Evolutionary conservation across 2,113 vertebrate genomes (phyloP).

Genomic region (Zosterops lateralis): DNA sequence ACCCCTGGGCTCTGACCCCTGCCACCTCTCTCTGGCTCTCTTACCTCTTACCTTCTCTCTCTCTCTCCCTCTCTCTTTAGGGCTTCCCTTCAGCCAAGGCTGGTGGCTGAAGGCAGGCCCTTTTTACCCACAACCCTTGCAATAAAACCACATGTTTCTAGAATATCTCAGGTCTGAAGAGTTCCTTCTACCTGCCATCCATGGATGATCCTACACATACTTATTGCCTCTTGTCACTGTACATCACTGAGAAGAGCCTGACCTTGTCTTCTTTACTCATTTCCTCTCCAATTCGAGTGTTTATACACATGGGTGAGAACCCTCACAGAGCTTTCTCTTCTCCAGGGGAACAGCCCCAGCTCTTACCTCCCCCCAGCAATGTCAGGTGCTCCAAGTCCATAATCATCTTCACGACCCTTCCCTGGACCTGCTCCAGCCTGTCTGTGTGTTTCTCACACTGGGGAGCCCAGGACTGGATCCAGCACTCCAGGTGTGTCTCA

Average conservation of each 20-base stretch:
- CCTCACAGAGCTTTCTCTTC: background rate
- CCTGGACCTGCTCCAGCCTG: background rate
- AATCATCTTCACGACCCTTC: background rate
- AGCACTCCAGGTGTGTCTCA: background rate
- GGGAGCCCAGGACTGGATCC: background rate
- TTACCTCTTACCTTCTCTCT: no score
- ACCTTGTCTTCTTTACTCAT: background rate
- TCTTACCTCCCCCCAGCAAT: fast-evolving
- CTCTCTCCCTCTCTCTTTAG: no score
- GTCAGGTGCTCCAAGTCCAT: background rate
- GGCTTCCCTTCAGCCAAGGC: no score
- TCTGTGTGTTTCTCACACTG: background rate
- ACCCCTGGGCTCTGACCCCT: no score
- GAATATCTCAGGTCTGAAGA: no score
- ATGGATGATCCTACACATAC: no score
- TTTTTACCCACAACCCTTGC: no score
- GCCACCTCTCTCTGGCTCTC: no score
- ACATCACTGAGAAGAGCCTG: background rate
- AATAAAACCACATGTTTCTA: no score
- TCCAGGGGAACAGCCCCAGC: background rate
- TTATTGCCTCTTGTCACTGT: background rate
- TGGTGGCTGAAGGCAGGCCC: no score
- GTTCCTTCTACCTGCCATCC: no score
- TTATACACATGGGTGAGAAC: background rate
- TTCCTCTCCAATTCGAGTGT: fast-evolving